A percentile compares a stretch with the other conserved stretches of the same genome.
Evolutionary conservation across 2,113 vertebrate species (phyloP).

Genomic region (Xiphorhynchus elegans): DNA sequence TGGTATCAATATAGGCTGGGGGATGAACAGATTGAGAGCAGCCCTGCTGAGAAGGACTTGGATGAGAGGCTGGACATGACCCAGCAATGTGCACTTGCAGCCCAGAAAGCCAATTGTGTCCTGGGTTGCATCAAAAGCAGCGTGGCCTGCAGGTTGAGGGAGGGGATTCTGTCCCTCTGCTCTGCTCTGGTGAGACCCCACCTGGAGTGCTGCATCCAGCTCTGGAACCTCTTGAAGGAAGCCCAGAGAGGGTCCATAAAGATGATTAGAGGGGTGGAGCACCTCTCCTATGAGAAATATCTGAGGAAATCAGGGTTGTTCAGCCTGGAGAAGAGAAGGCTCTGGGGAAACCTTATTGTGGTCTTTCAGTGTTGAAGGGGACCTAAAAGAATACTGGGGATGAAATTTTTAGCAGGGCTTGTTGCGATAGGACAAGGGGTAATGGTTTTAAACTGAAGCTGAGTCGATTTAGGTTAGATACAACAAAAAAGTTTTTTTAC

Average conservation of each 20-base stretch:
- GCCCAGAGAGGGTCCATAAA: neutral
- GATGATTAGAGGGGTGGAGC: neutral
- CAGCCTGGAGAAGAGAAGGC: neutral
- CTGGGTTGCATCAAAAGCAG: neutral
- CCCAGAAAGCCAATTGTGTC: neutral
- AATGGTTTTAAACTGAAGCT: neutral
- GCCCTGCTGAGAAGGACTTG: neutral
- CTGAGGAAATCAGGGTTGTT: neutral
- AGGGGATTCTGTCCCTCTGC: neutral
- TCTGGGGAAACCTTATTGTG: neutral
- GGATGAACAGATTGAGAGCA: neutral
- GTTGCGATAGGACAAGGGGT: neutral
- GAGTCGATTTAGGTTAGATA: neutral
- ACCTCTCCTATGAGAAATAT: neutral
- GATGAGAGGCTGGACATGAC: neutral
- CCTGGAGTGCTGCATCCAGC: neutral
- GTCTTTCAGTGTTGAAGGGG: neutral
- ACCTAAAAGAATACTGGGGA: neutral
- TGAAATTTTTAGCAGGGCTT: neutral
- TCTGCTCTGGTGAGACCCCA: neutral
- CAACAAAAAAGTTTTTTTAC: neutral
- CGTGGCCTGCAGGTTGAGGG: accelerated
- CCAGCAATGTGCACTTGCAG: accelerated
- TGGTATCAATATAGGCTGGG: neutral
- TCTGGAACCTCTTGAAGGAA: accelerated